Evolutionary conservation across 2,888 invertebrate genomes (phyloP).

Genomic region (Abrostola triplasia): DNA sequence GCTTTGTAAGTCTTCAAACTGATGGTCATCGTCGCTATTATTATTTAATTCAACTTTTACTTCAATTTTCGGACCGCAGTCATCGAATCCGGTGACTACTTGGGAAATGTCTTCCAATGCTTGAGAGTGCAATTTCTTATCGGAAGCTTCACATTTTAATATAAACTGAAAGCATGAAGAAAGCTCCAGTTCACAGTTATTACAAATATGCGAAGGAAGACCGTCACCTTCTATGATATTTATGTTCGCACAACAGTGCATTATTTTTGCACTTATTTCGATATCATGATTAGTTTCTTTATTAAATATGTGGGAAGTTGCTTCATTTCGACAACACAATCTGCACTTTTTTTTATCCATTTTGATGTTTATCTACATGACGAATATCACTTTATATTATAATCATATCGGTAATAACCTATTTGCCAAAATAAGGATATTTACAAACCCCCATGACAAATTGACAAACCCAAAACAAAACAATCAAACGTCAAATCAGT

Average conservation of each 20-base stretch:
- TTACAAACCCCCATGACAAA: too few relatives aligned
- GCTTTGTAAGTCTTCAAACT: constrained; percentile 41
- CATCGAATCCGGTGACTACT: constrained; percentile 20
- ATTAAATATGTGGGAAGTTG: constrained; percentile 64
- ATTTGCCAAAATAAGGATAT: too few relatives aligned
- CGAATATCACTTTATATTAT: too few relatives aligned
- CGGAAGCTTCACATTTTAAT: constrained; percentile 72
- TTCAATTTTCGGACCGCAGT: constrained; percentile 57
- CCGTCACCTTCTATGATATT: constrained; percentile 68
- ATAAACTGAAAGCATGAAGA: constrained; percentile 69
- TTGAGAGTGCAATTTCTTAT: constrained; percentile 65
- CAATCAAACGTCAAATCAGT: background rate
- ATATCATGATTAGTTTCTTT: constrained; percentile 44
- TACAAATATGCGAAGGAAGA: constrained; percentile 70
- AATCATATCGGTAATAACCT: too few relatives aligned
- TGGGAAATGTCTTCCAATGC: constrained; percentile 15
- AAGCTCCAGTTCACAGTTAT: constrained; percentile 66
- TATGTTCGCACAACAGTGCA: constrained; percentile 72
- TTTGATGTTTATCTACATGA: background rate
- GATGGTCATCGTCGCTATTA: constrained; percentile 47
- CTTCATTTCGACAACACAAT: constrained; percentile 69
- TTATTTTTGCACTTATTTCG: constrained; percentile 65
- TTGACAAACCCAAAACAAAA: too few relatives aligned
- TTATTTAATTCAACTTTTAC: constrained; percentile 64
- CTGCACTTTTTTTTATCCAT: constrained; percentile 72